Conservation (phyloP, 2,888 invertebrate species). For the Linnaemya tessellans region DNA sequence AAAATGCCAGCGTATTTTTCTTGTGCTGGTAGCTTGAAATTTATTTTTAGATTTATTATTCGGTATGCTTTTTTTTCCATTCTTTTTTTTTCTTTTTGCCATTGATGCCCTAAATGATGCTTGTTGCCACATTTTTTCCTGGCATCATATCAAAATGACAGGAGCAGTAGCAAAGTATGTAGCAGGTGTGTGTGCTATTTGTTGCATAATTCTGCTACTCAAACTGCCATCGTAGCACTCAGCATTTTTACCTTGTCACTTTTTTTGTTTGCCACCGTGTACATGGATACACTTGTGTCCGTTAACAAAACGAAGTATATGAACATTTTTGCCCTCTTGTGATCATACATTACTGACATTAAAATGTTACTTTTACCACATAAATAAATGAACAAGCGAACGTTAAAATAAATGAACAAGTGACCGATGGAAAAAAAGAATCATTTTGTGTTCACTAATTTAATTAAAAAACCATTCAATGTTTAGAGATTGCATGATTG, state of each 20-base stretch:
- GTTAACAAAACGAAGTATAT: conserved; percentile 21
- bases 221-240: conserved; percentile 6
- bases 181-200: conserved; percentile 19
- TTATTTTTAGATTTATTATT: conserved; percentile 60
- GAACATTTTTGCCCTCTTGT: conserved; percentile 21
- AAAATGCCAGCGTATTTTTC: background rate
- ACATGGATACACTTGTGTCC: background rate
- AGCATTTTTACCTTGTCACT: conserved; percentile 48
- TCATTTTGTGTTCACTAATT: conserved; percentile 60
- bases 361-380: conserved; percentile 67
- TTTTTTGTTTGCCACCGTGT: conserved; percentile 21
- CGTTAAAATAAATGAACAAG: conserved; percentile 24
- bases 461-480: conserved; percentile 68
- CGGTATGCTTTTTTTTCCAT: background rate
- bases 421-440: background rate
- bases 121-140: conserved; percentile 17
- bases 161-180: conserved; percentile 13
- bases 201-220: conserved; percentile 31
- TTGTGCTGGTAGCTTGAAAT: conserved; percentile 45
- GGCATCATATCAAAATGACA: conserved; percentile 62
- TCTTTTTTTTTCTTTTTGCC: conserved; percentile 17
- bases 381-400: conserved; percentile 54
- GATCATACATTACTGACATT: conserved; percentile 64
- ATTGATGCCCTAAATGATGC: conserved; percentile 34
- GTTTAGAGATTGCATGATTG: conserved; percentile 55